Evolutionary conservation across 1,140 invertebrate species (phyloP), one percentile per base, ranked within the genome.

Genomic region (Ceratosolen solmsi): DNA sequence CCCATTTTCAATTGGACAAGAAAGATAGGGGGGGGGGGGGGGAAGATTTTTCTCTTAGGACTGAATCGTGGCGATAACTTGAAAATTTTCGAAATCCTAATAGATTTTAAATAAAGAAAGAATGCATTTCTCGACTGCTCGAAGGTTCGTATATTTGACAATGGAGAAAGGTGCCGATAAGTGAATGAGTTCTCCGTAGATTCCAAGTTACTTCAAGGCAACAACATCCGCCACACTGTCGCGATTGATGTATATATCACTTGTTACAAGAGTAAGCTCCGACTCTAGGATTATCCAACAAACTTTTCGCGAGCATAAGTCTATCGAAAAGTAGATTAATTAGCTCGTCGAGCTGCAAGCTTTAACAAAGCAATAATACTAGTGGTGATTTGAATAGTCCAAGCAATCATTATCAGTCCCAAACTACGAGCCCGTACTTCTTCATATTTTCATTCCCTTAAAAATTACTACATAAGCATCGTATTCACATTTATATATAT

Each of bases 301-400:
- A 74, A 85, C 79, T 85, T 85, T 84, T 80, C 73, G 80, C 75
- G 75, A 36, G 81, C 82, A 82, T 83, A 85, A 85, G 80, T 84
- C 75, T 82, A 85, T 85, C 82, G 83, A 83, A 81, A 85, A 82
- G 82, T 82, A 77, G 83, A 85, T 87, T 86, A 85, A 86, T 87
- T 85, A 86, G 82, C 83, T 83, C 78, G 83, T 84, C 83, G 79
- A 85, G 84, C 58, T 79, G 71, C 25, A 70, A 60, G 20, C 41
- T 65, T 77, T 63, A 56, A 74, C 72, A 83, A 83, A 74, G 68
- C 68, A 73, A 15, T 30, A 49, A 33, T 51, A n/a, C 4, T 1
- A 13, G 38, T n/a, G 11, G 38, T 5, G n/a, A 17, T 72, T 72
- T 72, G 0, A 72, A 36, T 68, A 38, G 33, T n/a, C 8, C 27